Evolutionary conservation across 2,888 invertebrate genomes (phyloP).

Genomic region (Cheilosia impressa): DNA sequence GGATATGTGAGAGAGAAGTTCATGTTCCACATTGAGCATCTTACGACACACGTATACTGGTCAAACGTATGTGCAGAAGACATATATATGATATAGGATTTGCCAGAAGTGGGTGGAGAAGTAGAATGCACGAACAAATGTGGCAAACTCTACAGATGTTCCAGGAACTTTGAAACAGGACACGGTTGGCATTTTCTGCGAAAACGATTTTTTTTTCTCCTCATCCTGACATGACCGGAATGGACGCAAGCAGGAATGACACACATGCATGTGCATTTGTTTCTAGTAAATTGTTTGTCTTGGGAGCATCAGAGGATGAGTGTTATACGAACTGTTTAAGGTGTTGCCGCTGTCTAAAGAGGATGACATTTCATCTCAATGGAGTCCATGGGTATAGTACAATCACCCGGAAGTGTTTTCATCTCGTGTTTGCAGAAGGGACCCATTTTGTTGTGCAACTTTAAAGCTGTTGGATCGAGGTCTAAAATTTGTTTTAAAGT

Average conservation of each 20-base stretch:
- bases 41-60: conserved; percentile 1
- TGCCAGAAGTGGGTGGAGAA: conserved; percentile 45
- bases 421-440: too few species aligned
- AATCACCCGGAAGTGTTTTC: too few species aligned
- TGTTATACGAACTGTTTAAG: background rate
- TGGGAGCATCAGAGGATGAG: background rate
- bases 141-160: conserved; percentile 53
- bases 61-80: background rate
- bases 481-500: too few species aligned
- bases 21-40: conserved; percentile 42
- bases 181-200: conserved; percentile 34
- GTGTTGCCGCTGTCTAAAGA: too few species aligned
- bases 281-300: conserved; percentile 39
- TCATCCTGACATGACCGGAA: background rate
- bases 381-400: too few species aligned
- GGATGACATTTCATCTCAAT: too few species aligned
- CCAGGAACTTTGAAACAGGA: conserved; percentile 47
- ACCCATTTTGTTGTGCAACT: too few species aligned
- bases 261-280: conserved; percentile 21
- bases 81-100: background rate
- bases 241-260: background rate
- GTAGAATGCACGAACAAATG: conserved; percentile 62
- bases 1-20: conserved; percentile 36
- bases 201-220: background rate
- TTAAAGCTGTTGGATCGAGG: too few species aligned